A percentile compares a stretch with the other conserved stretches of the same genome.
These are phyloP conservation scores for Trichogramma evanescens DNA, from an alignment of 2,888 invertebrate genomes.

Conservation along the genomic window DNA sequence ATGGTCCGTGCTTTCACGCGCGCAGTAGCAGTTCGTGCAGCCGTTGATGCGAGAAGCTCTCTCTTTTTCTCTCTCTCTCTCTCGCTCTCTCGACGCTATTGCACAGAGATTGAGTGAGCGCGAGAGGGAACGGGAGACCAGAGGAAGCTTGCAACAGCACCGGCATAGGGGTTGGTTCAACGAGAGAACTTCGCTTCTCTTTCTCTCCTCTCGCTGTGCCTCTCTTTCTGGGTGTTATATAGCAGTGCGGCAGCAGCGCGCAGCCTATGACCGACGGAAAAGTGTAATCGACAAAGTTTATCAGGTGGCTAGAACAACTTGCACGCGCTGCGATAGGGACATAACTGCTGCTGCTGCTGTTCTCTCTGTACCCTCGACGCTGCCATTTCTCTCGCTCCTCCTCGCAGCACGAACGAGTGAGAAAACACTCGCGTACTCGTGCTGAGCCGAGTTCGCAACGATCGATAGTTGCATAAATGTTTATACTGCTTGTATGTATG, in stretches of 20 bases:
- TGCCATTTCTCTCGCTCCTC: too few relatives aligned
- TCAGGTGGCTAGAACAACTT: slow-evolving; percentile 12
- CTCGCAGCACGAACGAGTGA: too few relatives aligned
- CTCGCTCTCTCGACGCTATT: too few relatives aligned
- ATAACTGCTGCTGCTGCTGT: too few relatives aligned
- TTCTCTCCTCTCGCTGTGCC: slow-evolving; percentile 1
- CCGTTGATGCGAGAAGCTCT: slow-evolving; percentile 9
- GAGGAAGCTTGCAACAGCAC: slow-evolving; percentile 7
- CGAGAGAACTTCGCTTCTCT: slow-evolving; percentile 16
- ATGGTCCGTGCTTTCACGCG: not conserved
- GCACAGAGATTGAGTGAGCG: not conserved
- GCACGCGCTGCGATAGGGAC: too few relatives aligned
- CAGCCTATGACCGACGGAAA: slow-evolving; percentile 32
- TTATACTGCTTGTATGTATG: too few relatives aligned
- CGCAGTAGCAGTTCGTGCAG: not conserved
- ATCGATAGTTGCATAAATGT: too few relatives aligned
- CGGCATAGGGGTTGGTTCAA: slow-evolving; percentile 7
- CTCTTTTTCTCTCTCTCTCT: too few relatives aligned
- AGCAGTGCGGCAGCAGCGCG: not conserved
- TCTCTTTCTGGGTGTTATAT: not conserved
- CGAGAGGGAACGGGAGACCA: slow-evolving; percentile 10
- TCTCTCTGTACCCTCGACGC: too few relatives aligned
- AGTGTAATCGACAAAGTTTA: slow-evolving; percentile 44
- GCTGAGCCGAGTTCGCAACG: too few relatives aligned
- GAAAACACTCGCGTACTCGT: too few relatives aligned